Evolutionary conservation across 2,888 invertebrate species (phyloP).

Genomic region (Anagyrus pseudococci): DNA sequence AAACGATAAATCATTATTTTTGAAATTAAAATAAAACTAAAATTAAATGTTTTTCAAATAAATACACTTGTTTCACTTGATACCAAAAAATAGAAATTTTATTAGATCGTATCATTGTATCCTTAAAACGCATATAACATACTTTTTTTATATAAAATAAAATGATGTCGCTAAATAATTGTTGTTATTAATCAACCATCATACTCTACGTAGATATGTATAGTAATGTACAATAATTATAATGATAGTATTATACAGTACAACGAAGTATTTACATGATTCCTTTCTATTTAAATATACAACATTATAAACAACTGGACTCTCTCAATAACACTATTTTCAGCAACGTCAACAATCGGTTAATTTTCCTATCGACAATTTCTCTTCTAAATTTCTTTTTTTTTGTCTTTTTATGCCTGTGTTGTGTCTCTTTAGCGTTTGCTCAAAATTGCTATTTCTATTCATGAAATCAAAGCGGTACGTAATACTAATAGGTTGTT

Average conservation of each 20-base stretch:
- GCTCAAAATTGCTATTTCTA: too few species aligned
- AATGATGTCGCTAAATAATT: constrained; percentile 50
- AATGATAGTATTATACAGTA: constrained; percentile 47
- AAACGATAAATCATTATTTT: not conserved
- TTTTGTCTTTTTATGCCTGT: not conserved
- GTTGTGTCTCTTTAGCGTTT: too few species aligned
- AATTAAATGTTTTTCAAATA: not conserved
- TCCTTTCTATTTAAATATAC: constrained; percentile 45
- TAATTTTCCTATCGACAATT: constrained; percentile 24
- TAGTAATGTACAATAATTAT: constrained; percentile 48
- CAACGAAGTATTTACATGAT: constrained; percentile 52
- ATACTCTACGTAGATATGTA: constrained; percentile 51
- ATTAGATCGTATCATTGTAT: constrained; percentile 50
- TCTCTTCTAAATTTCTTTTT: constrained; percentile 22
- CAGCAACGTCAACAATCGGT: constrained; percentile 45
- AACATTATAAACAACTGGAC: constrained; percentile 48
- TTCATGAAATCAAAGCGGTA: constrained; percentile 17
- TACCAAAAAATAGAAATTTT: constrained; percentile 60
- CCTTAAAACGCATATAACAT: constrained; percentile 39
- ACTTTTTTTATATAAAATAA: constrained; percentile 52
- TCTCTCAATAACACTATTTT: constrained; percentile 38
- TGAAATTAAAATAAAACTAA: not conserved
- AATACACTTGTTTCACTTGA: constrained; percentile 40
- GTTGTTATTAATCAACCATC: constrained; percentile 47
- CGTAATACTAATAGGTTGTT: constrained; percentile 44